These are phyloP conservation scores for Spilarctia lutea DNA, from an alignment of 2,888 invertebrate species.

Conservation along the genomic window DNA sequence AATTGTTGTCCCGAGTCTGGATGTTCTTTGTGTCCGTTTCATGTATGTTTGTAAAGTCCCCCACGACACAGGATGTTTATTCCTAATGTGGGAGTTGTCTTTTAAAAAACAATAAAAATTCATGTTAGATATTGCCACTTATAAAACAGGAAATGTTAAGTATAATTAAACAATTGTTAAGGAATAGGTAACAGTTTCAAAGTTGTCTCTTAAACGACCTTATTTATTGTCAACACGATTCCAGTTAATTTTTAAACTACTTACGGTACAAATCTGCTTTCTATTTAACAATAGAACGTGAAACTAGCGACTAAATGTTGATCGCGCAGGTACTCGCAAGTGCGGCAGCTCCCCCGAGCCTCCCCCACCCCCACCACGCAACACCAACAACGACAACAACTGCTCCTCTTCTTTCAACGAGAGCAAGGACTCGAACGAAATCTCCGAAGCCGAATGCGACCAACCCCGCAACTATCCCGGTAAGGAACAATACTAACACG, in stretches of 20 bases:
- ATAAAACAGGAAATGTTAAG: no score
- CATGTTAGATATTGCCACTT: not conserved
- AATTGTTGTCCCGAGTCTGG: no score
- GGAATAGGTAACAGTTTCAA: not conserved
- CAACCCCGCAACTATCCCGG: constrained; percentile 95
- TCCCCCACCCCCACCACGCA: constrained; percentile 92
- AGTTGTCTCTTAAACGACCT: not conserved
- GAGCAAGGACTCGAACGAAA: constrained; percentile 97
- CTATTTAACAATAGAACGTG: not conserved
- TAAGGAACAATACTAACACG: constrained; percentile 66
- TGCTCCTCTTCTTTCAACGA: constrained; percentile 95
- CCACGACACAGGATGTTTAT: no score
- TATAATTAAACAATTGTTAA: not conserved
- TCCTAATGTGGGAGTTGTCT: no score
- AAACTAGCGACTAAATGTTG: not conserved
- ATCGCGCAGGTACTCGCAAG: constrained; percentile 70
- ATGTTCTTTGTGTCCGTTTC: no score
- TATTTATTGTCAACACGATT: not conserved
- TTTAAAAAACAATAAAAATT: no score
- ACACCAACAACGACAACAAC: constrained; percentile 93
- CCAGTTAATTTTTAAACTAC: not conserved
- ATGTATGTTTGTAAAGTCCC: no score
- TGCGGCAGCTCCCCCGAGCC: constrained; percentile 85
- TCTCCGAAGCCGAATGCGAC: constrained; percentile 97
- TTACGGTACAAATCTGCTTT: not conserved